Base-by-base conservation (phyloP, 2,888 invertebrate species). In the Melipona beecheii region DNA sequence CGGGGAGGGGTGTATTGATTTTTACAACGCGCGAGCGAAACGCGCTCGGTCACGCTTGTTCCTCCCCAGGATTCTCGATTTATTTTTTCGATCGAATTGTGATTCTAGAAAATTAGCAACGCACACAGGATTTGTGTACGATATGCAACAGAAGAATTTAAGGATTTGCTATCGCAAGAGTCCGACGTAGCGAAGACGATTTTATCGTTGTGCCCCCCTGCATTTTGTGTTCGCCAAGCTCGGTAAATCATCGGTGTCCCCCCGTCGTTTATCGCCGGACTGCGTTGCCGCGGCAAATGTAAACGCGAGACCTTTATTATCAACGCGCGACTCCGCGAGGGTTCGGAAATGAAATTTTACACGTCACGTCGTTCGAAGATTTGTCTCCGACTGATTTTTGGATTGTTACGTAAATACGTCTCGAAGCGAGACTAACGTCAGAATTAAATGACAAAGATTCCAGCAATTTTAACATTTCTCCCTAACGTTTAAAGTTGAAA, bases 281-380 rank as follows among this genome's bases (percentile, higher is more conserved):
- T 70, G 69, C 75, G 74, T 81, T 83, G 66, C 81, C 78, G 76
- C 83, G 36, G 76, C 81, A 86, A 86, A 86, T 86, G 83, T 79
- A 81, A 78, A 80, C 87, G 75, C 75, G 81, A 79, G 81, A 86
- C 84, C 76, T 68, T 68, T 68, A 68, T 68, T 50, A 68, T 49
- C 50, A 24, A 43, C 50, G 50, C 64, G 64, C 66, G 9, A 66
- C 65, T 31, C 43, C 21, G 43, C 65, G 11, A n/a, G 6, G 4
- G 1, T 5, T 2, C 58, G 9, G n/a, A n/a, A 43, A 64, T 11
- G 9, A 36, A 21, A 36, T 36, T 64, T 36, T 64, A 64, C n/a
- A n/a, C n/a, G n/a, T n/a, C 13, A 17, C 15, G 27, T n/a, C 4
- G 0, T n/a, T 56, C n/a, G n/a, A 0, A 13, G n/a, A 56, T 5